Conservation (phyloP, 1,140 invertebrate genomes). For the Bombus confusus region DNA sequence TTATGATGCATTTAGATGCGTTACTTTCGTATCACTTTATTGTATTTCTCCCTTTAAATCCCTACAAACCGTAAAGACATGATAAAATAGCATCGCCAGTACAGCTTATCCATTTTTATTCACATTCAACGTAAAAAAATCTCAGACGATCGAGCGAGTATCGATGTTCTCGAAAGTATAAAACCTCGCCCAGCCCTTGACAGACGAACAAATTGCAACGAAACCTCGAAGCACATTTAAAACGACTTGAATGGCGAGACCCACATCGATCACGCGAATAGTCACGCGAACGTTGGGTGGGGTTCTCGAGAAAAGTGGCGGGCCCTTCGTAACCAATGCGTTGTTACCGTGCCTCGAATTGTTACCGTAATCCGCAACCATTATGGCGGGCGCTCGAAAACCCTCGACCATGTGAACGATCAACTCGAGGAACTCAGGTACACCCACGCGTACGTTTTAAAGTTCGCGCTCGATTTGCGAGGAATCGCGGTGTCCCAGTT, state of each 20-base stretch:
- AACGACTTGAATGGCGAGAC: conserved; percentile 17
- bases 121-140: not conserved
- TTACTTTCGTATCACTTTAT: not conserved
- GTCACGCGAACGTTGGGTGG: conserved; percentile 57
- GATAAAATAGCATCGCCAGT: not conserved
- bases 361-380: conserved; percentile 19
- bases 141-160: not conserved
- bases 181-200: not conserved
- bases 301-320: conserved; percentile 38
- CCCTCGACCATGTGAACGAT: not conserved
- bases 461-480: not conserved
- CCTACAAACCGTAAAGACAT: no score
- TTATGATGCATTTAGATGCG: not conserved
- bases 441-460: not conserved
- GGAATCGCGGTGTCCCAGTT: not conserved
- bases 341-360: conserved; percentile 11
- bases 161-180: not conserved
- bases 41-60: not conserved
- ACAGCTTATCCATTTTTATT: not conserved
- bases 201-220: conserved; percentile 9
- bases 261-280: conserved; percentile 44
- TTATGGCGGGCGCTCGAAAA: conserved; percentile 1
- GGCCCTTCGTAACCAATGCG: conserved; percentile 28
- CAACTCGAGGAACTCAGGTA: not conserved
- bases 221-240: conserved; percentile 19